These are phyloP conservation scores for Drosophila mojavensis DNA, from an alignment of 1,140 invertebrate genomes.

Conservation along the genomic window DNA sequence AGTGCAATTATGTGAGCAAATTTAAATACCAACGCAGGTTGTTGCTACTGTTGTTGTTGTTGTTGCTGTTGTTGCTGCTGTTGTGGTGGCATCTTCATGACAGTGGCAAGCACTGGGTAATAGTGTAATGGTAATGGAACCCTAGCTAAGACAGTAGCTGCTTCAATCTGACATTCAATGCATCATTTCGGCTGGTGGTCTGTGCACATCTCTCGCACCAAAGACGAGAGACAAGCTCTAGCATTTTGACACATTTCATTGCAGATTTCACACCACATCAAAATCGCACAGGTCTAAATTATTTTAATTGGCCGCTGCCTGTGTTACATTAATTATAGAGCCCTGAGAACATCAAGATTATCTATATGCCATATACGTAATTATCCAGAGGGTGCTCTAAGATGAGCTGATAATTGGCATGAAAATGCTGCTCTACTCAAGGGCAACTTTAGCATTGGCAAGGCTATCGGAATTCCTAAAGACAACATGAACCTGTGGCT, in stretches of 20 bases:
- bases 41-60: neutral
- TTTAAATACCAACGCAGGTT: slow-evolving; percentile 66
- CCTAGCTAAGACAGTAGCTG: slow-evolving; percentile 60
- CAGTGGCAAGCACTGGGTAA: slow-evolving; percentile 18
- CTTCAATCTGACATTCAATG: slow-evolving; percentile 72
- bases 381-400: slow-evolving; percentile 18
- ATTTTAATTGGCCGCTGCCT: slow-evolving; percentile 69
- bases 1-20: slow-evolving; percentile 77
- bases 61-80: neutral
- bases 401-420: slow-evolving; percentile 40
- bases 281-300: slow-evolving; percentile 54
- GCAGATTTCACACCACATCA: slow-evolving; percentile 74
- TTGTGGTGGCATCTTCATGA: slow-evolving; percentile 26
- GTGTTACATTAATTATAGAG: slow-evolving; percentile 66
- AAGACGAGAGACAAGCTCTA: slow-evolving; percentile 4
- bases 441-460: too few species aligned
- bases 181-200: slow-evolving; percentile 79
- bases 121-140: slow-evolving; percentile 36
- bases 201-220: slow-evolving; percentile 22
- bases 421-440: neutral
- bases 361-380: slow-evolving; percentile 9
- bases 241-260: slow-evolving; percentile 71
- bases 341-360: slow-evolving; percentile 11
- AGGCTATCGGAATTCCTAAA: too few species aligned
- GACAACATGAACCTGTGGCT: too few species aligned